These are phyloP conservation scores for Microchirus variegatus DNA, from an alignment of 2,797 vertebrate species.

Conservation along the genomic window DNA sequence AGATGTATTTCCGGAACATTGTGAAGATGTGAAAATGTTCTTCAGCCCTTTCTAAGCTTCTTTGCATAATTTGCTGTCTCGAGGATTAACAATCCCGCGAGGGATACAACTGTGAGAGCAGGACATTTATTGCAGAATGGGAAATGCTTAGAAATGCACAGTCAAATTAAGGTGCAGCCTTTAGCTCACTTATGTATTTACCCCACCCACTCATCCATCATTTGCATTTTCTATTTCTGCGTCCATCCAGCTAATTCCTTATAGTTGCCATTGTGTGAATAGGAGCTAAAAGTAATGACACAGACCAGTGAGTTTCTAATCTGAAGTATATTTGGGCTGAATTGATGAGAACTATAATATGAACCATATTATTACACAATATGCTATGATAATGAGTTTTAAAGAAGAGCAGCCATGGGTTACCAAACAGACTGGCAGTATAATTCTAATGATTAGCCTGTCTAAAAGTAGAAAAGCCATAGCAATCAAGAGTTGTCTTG, in stretches of 20 bases:
- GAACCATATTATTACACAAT: constrained; percentile 40
- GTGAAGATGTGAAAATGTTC: neutral
- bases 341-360: constrained; percentile 37
- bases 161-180: neutral
- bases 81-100: neutral
- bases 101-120: neutral
- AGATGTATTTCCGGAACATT: neutral
- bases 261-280: constrained; percentile 26
- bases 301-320: constrained; percentile 55
- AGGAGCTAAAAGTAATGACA: constrained; percentile 46
- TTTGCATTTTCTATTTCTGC: constrained; percentile 45
- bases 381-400: constrained; percentile 43
- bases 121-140: neutral
- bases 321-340: constrained; percentile 30
- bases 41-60: constrained; percentile 1
- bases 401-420: constrained; percentile 41
- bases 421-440: constrained; percentile 16
- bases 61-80: constrained; percentile 4
- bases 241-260: constrained; percentile 20
- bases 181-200: constrained; percentile 10
- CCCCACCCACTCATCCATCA: constrained; percentile 1
- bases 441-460: constrained; percentile 13
- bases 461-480: constrained; percentile 1
- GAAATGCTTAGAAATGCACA: neutral
- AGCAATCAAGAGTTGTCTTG: constrained; percentile 3